Percentiles rank a stretch among this genome's conserved stretches.
Evolutionary conservation across 1,140 invertebrate genomes (phyloP).

Genomic region (Zaprionus inermis): DNA sequence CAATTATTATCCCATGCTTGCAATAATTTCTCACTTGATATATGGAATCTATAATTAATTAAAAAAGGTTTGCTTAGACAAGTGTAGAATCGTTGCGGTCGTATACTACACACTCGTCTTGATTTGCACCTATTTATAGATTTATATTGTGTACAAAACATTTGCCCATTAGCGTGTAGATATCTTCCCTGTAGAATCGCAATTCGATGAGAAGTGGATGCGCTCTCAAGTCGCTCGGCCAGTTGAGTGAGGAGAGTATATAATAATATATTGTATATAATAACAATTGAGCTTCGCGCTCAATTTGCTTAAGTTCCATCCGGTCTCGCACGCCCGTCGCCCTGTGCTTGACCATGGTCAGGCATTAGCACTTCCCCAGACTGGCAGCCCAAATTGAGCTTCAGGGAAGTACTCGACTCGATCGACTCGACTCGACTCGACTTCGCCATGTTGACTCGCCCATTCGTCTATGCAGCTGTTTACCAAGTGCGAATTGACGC

Average conservation of each 20-base stretch:
- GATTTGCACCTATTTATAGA: background rate
- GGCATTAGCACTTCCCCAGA: slow-evolving; percentile 44
- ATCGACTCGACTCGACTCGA: slow-evolving; percentile 8
- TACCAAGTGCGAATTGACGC: slow-evolving; percentile 31
- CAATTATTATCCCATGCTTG: too few relatives aligned
- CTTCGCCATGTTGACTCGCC: slow-evolving; percentile 23
- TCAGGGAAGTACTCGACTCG: slow-evolving; percentile 39
- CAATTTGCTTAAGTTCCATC: background rate
- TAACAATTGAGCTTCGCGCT: background rate
- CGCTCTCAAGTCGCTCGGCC: background rate
- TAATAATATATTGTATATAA: background rate
- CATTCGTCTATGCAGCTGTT: background rate
- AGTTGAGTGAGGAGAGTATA: background rate
- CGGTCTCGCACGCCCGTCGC: background rate
- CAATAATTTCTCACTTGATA: too few relatives aligned
- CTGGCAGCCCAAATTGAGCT: slow-evolving; percentile 29
- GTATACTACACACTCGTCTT: background rate
- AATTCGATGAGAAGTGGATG: background rate
- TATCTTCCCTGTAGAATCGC: background rate
- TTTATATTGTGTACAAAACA: background rate
- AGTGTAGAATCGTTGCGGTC: background rate
- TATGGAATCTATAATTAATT: too few relatives aligned
- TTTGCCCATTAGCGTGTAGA: background rate
- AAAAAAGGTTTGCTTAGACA: background rate
- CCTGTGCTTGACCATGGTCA: slow-evolving; percentile 22